phyloP scores from a whole-genome alignment of 2,797 vertebrate genomes.

The Gallinago solitaria region DNA sequence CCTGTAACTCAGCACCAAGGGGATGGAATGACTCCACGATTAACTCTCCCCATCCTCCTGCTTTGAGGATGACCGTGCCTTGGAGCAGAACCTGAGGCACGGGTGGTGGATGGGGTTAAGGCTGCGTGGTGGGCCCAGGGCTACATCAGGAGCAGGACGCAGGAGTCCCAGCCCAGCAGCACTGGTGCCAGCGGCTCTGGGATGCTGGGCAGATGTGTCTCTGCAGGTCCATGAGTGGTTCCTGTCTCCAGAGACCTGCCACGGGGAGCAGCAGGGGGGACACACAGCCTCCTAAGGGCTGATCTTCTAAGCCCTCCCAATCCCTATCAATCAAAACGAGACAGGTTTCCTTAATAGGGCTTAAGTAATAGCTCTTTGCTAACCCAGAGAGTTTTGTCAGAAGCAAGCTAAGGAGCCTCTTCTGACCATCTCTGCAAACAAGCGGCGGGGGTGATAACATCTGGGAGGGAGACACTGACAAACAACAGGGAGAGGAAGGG shows the following conservation, averaged over 20 bases:
- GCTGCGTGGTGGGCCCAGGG: not conserved
- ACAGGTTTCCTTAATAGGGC: constrained; percentile 27
- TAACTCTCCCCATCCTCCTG: not conserved
- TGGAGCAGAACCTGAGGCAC: not conserved
- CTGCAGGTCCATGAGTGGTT: not conserved
- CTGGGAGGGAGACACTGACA: not conserved
- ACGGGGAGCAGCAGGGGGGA: not conserved
- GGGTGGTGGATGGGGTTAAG: not conserved
- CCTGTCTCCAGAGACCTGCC: not conserved
- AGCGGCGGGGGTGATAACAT: constrained; percentile 36
- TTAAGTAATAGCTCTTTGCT: constrained; percentile 43
- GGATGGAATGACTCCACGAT: not conserved
- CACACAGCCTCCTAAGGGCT: not conserved
- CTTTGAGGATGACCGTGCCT: not conserved
- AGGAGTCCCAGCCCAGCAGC: not conserved
- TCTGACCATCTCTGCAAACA: constrained; percentile 46
- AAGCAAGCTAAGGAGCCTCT: constrained; percentile 14
- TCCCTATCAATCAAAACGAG: constrained; percentile 46
- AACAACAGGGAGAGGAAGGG: not conserved
- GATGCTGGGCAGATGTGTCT: not conserved
- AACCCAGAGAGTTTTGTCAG: constrained; percentile 23
- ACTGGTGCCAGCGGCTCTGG: not conserved
- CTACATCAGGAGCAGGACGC: not conserved
- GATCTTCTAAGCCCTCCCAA: not conserved
- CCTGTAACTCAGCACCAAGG: not conserved